Evolutionary conservation across 2,888 invertebrate species (phyloP), one percentile per base, ranked within the genome.

Genomic region (Perdita meconis): DNA sequence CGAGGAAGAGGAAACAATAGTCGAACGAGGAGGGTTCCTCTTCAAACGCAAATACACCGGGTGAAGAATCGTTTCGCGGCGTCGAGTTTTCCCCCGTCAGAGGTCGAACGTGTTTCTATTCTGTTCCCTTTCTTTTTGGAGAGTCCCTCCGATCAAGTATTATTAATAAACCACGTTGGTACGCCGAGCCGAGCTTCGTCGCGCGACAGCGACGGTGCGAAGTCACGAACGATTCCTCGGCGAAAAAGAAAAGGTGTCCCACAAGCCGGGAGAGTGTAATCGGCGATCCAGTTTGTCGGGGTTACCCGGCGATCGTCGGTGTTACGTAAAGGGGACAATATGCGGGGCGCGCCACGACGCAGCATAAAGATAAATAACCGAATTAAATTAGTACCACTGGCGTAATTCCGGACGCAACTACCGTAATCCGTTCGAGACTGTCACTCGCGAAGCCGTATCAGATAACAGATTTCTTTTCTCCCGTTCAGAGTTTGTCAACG

Each of bases 321-420:
- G 59, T 69, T 57, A 42, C 63, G 56, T 42, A 63, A 72, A 72
- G 12, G 10, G 13, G 38, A 60, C 26, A 30, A 24, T n/a, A 16
- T 0, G 42, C 4, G 16, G 6, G 30, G 22, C 30, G 44, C 55
- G 26, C 5, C 55, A 44, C 24, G 47, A 30, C 38, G 70, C 61
- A 47, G 26, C 56, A 6, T 40, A 22, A 61, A 56, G 73, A 73
- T 74, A 74, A 72, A 64, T 57, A 74, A 74, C 51, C 57, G 57
- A 74, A 74, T 74, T 42, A 57, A 74, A 72, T 72, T 63, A 74
- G 47, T 59, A 51, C 42, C 5, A 2, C 10, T 38, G 1, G 36
- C 51, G 42, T 64, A 57, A 74, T 42, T 72, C 26, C 50, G 36
- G 22, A 19, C 42, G 13, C 16, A 22, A 30, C 50, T 63, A 55